Base-by-base conservation (phyloP, 2,797 vertebrate genomes). In the Sebastes minor region DNA sequence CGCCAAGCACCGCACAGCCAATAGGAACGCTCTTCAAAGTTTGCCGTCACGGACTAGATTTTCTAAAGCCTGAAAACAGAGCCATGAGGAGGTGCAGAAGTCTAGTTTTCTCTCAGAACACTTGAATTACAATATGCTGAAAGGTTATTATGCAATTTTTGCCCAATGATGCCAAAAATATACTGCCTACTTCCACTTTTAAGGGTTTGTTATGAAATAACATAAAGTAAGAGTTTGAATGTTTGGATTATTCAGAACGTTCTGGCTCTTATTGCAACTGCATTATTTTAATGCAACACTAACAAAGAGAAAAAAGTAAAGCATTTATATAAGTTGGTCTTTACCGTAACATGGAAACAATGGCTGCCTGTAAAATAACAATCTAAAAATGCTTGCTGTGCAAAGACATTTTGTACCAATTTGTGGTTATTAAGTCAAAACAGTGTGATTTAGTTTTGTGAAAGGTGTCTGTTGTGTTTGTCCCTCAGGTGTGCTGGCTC, bases 401-500 rank as follows among this genome's bases (percentile, higher is more conserved):
- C 13, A 2, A 64, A 23, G 33, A 64, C 3, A 23, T 25, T 14
- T n/a, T 46, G 5, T 33, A 69, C 55, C 9, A 20, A 14, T 61
- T 22, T 30, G 57, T 57, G n/a, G 53, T 22, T n/a, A 11, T 22
- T 13, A 46, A 1, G 16, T 52, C 4, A 46, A 65, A 25, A 53
- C 49, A 53, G 49, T 18, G 18, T 49, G 46, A 63, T 61, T 30
- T 18, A 16, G 6, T 55, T 3, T 3, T 12, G 28, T 78, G 30
- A 38, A 81, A 33, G 10, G 25, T 57, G 3, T 20, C 10, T 8
- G 2, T 20, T 70, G 14, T 78, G 10, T 59, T 23, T 16, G 12
- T 72, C 28, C 22, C 32, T 62, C 88, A 99, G 98, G 98, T 85
- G 98, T 99, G 82, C 92, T 99, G 95, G 98, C 98, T 0, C 94